Percentiles rank a stretch among this genome's conserved stretches.
phyloP scores from a whole-genome alignment of 37 sponge, comb jelly and placozoan species.

The Crambe crambe region DNA sequence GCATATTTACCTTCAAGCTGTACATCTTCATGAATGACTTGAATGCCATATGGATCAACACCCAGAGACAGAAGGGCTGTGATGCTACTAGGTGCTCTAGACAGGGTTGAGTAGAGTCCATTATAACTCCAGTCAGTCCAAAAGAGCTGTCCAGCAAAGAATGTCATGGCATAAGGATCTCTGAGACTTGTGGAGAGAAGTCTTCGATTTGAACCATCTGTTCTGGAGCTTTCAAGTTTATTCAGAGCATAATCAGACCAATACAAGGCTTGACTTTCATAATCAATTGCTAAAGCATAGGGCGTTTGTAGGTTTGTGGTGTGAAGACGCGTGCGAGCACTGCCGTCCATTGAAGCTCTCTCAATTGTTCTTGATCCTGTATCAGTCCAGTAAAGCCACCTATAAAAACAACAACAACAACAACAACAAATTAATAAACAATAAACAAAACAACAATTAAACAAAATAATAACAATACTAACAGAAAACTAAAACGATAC shows the following conservation, averaged over 20 bases:
- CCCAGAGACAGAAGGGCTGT: not conserved
- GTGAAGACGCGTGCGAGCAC: slow-evolving; percentile 15
- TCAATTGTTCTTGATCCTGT: slow-evolving; percentile 56
- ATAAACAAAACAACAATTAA: no score
- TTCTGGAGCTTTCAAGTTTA: slow-evolving; percentile 33
- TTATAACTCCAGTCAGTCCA: slow-evolving; percentile 66
- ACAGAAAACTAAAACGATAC: no score
- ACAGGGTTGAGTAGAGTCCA: slow-evolving; percentile 10
- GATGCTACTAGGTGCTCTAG: not conserved
- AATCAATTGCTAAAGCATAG: slow-evolving; percentile 37
- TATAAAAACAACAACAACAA: not conserved
- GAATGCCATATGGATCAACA: slow-evolving; percentile 22
- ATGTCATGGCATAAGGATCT: slow-evolving; percentile 55
- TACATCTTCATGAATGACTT: not conserved
- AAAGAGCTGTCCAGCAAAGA: slow-evolving; percentile 49
- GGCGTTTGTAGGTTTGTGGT: slow-evolving; percentile 29
- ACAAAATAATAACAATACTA: no score
- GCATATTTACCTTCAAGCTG: slow-evolving; percentile 2
- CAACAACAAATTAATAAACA: no score
- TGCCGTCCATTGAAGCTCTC: slow-evolving; percentile 68
- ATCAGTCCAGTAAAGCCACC: slow-evolving; percentile 66
- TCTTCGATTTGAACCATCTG: slow-evolving; percentile 22
- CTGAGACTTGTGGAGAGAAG: slow-evolving; percentile 6
- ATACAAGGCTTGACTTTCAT: slow-evolving; percentile 29
- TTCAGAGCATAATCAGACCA: slow-evolving; percentile 27